These are phyloP conservation scores for Mus caroli DNA, from an alignment of 2,797 vertebrate species.

Conservation along the genomic window DNA sequence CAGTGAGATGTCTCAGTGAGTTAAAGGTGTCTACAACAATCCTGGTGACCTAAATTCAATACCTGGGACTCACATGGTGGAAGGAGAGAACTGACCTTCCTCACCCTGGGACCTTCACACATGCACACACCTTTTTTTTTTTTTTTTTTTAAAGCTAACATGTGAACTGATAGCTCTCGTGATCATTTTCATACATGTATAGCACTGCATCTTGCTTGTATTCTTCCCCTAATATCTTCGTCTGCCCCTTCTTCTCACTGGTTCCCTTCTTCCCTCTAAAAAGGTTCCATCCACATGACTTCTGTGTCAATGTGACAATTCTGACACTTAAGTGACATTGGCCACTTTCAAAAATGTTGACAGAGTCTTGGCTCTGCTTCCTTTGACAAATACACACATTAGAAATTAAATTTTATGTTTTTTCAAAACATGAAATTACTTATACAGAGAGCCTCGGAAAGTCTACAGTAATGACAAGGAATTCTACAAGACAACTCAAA, in stretches of 20 bases:
- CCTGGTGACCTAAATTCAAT: not conserved
- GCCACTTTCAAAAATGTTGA: constrained; percentile 13
- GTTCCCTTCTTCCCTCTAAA: not conserved
- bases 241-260: too few relatives aligned
- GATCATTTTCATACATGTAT: not conserved
- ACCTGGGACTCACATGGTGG: too few relatives aligned
- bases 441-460: not conserved
- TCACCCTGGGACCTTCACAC: not conserved
- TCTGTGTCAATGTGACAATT: not conserved
- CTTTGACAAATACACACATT: constrained; percentile 18
- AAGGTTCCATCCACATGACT: not conserved
- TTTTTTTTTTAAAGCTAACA: not conserved
- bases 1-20: not conserved
- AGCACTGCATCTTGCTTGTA: not conserved
- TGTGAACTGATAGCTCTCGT: not conserved
- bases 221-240: not conserved
- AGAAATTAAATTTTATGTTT: constrained; percentile 27
- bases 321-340: not conserved
- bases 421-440: not conserved
- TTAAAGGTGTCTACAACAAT: not conserved
- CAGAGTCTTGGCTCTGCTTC: not conserved
- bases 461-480: not conserved
- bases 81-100: not conserved
- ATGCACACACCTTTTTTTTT: not conserved
- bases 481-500: not conserved